Conservation (phyloP, 92 coral and sea anemone species). For the Desmophyllum pertusum region DNA sequence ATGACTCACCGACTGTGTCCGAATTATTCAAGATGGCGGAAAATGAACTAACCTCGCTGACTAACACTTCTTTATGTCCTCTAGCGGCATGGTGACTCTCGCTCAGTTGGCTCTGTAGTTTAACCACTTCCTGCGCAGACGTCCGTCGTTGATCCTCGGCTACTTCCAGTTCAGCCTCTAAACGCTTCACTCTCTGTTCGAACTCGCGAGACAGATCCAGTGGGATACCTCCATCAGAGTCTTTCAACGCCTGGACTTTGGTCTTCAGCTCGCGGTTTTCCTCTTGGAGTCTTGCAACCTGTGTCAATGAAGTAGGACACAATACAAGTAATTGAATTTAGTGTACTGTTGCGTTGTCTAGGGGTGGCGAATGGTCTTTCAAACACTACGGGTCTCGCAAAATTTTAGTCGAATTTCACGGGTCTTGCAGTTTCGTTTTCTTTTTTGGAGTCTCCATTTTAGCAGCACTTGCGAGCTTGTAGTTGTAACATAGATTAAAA, state of each 20-base stretch:
- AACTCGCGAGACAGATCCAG: constrained; percentile 76
- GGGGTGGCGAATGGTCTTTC: too few relatives aligned
- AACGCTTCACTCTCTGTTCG: constrained; percentile 76
- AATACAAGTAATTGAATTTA: too few relatives aligned
- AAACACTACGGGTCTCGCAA: too few relatives aligned
- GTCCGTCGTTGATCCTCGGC: constrained; percentile 76
- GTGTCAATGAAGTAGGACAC: not conserved
- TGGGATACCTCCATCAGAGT: constrained; percentile 45
- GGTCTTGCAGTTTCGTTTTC: too few relatives aligned
- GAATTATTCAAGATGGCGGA: not conserved
- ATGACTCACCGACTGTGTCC: not conserved
- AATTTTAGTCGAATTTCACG: too few relatives aligned
- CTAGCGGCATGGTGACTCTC: constrained; percentile 63
- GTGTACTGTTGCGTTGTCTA: too few relatives aligned
- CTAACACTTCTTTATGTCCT: constrained; percentile 76
- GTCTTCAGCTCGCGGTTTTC: constrained; percentile 81
- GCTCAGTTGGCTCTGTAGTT: constrained; percentile 78
- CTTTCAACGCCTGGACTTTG: constrained; percentile 61
- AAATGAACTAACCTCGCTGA: constrained; percentile 65
- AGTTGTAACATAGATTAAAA: too few relatives aligned
- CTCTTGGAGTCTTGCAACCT: constrained; percentile 91
- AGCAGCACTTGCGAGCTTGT: too few relatives aligned
- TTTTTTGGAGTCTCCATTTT: too few relatives aligned
- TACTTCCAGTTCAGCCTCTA: constrained; percentile 84
- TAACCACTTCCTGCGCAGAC: constrained; percentile 67